Base-by-base conservation (phyloP, 2,888 invertebrate genomes). In the Bursaphelenchus okinawaensis region DNA sequence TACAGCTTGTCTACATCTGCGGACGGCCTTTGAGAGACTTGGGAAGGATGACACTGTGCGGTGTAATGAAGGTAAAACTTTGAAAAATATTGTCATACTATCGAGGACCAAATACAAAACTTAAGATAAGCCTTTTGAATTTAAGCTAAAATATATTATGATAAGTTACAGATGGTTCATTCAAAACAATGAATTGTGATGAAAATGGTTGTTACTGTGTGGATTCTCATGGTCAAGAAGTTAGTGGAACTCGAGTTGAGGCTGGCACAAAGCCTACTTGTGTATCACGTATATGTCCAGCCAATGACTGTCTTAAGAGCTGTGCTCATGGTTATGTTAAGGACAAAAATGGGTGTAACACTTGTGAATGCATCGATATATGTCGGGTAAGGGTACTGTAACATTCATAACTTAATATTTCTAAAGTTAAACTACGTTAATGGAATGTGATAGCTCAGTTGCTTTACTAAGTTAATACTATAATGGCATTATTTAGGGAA, bases 161-260 rank as follows among this genome's bases (percentile, higher is more conserved):
- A 51, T n/a, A 40, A 16, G 12, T 12, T 23, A 29, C 51, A 73
- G 77, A 74, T 54, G 79, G 79, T 1, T 70, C 71, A 7, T 79
- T 75, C 63, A 74, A 72, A 26, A 67, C 68, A 24, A 70, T 78
- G 23, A 80, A 80, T 67, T 80, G 80, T 57, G 73, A 75, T 55
- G 60, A 56, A 6, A 65, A 71, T 20, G 70, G 63, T 28, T 80
- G 80, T 64, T 80, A 80, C 80, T 80, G 80, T 66, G 78, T 78
- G 0, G 72, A 75, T 51, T 55, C 66, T 26, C 66, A 67, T 9
- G 80, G 80, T 22, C 60, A 55, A 12, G 77, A 79, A 57, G 63
- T 78, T 8, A 68, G 71, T 52, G 80, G 80, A 27, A 80, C 80
- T 0, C 62, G 74, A 26, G 61, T 66, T 0, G 62, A 60, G 7